Evolutionary conservation across 2,113 vertebrate genomes (phyloP).

Genomic region (Cynoglossus semilaevis): DNA sequence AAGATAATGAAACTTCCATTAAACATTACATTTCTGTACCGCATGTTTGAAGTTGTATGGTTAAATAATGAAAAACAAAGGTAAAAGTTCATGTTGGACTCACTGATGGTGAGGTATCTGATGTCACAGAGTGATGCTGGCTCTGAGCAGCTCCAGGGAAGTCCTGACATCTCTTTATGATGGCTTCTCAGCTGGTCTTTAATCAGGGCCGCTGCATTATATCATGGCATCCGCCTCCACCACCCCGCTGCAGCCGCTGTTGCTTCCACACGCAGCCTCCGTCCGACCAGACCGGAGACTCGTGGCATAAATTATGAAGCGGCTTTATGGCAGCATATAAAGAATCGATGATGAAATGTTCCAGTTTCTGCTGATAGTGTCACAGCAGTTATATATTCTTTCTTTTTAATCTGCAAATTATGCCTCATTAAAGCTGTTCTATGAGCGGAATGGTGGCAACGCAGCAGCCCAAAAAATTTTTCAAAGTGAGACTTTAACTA

Average conservation of each 20-base stretch:
- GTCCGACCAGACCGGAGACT: constrained; percentile 24
- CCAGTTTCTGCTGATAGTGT: constrained; percentile 43
- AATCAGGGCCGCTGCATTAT: constrained; percentile 12
- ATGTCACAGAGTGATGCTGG: constrained; percentile 13
- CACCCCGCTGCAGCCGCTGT: constrained; percentile 1
- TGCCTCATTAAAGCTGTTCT: constrained; percentile 54
- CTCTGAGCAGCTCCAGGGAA: not conserved
- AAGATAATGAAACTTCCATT: not conserved
- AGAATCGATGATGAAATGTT: constrained; percentile 58
- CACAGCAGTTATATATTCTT: constrained; percentile 44
- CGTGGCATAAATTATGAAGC: constrained; percentile 52
- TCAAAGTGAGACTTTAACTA: constrained; percentile 18
- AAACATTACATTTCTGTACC: too few species aligned
- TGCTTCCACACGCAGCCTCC: constrained; percentile 24
- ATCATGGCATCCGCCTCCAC: not conserved
- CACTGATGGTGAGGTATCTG: constrained; percentile 44
- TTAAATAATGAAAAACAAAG: too few species aligned
- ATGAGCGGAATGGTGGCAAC: constrained; percentile 30
- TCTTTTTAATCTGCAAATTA: constrained; percentile 56
- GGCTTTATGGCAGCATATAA: constrained; percentile 55
- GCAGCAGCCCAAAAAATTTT: constrained; percentile 22
- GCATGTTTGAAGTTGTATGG: too few species aligned
- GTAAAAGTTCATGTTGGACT: constrained; percentile 3
- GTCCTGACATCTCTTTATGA: constrained; percentile 5
- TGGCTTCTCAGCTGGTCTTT: constrained; percentile 11